phyloP scores from a whole-genome alignment of 2,888 invertebrate genomes.

The Hymenopus coronatus region DNA sequence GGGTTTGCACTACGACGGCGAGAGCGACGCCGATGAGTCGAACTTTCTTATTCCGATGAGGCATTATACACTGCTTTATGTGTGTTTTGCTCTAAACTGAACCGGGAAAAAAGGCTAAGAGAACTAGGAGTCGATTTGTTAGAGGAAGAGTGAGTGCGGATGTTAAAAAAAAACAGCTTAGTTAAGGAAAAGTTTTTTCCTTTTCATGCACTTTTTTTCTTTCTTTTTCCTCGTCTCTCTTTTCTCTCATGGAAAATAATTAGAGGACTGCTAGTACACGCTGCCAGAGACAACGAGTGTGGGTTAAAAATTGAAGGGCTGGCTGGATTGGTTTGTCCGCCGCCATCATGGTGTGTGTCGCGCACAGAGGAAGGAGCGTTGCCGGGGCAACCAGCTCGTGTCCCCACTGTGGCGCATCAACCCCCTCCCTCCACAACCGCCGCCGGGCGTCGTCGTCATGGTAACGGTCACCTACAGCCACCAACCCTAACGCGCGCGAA shows the following conservation, averaged over 20 bases:
- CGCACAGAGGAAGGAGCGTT: neutral
- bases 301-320: neutral
- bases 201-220: neutral
- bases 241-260: neutral
- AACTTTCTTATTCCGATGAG: no score
- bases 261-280: neutral
- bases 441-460: constrained; percentile 20
- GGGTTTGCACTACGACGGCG: no score
- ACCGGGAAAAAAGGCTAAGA: neutral
- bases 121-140: neutral
- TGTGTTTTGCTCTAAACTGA: neutral
- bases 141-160: neutral
- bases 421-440: neutral
- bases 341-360: neutral
- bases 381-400: constrained; percentile 3
- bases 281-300: neutral
- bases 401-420: constrained; percentile 13
- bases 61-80: neutral
- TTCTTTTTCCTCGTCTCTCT: neutral
- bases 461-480: constrained; percentile 12
- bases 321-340: neutral
- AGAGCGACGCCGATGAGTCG: no score
- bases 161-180: neutral
- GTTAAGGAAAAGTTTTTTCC: neutral
- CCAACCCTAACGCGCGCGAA: neutral